These are phyloP conservation scores for Dichetophora obliterata DNA, from an alignment of 2,888 invertebrate genomes.

Conservation along the genomic window DNA sequence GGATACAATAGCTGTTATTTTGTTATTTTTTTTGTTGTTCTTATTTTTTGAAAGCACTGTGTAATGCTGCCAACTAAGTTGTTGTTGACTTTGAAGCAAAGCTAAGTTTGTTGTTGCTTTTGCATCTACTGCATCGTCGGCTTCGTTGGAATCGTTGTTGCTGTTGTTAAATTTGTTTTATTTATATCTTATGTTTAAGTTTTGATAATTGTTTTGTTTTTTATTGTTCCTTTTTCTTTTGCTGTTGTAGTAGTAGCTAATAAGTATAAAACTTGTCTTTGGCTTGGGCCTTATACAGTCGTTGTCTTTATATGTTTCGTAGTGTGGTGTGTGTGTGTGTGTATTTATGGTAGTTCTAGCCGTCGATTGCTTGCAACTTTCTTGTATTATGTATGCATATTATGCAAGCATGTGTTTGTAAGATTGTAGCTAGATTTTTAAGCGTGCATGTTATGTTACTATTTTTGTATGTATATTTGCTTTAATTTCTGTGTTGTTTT, in stretches of 20 bases:
- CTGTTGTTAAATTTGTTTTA: conserved; percentile 20
- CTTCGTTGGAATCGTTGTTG: conserved; percentile 4
- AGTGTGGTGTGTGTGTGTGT: not conserved
- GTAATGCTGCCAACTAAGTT: conserved; percentile 31
- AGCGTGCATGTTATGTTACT: not conserved
- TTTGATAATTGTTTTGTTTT: conserved; percentile 3
- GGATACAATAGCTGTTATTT: not conserved
- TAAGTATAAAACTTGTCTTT: not conserved
- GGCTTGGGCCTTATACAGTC: not conserved
- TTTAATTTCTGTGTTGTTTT: too few species aligned
- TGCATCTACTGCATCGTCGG: not conserved
- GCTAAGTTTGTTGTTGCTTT: conserved; percentile 11
- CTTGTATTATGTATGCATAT: not conserved
- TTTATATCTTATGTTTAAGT: not conserved
- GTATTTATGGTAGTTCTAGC: conserved; percentile 16
- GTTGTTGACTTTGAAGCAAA: conserved; percentile 40
- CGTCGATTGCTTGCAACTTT: conserved; percentile 10
- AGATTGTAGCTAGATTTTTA: not conserved
- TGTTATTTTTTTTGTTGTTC: not conserved
- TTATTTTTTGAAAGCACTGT: not conserved
- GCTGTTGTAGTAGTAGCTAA: not conserved
- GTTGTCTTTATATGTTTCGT: not conserved
- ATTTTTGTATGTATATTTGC: not conserved
- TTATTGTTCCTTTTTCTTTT: not conserved
- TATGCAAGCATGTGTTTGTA: conserved; percentile 14